Evolutionary conservation across 2,113 vertebrate genomes (phyloP), one percentile per base, ranked within the genome.

Genomic region (Fregetta grallaria): DNA sequence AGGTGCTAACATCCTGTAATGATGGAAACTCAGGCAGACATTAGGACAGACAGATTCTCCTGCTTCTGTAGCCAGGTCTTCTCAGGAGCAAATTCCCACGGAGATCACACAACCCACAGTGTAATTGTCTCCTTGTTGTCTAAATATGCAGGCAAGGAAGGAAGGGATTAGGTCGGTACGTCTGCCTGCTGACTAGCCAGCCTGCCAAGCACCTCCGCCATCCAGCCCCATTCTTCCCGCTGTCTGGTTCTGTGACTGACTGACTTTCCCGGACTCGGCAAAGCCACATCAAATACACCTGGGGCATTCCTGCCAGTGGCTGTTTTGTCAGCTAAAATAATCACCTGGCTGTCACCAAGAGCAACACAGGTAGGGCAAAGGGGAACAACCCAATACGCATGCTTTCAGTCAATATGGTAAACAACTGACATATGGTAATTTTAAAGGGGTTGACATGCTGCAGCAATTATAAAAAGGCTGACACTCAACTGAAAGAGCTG

Each of bases 391-490:
- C 75, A 52, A 9, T 5, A 82, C 9, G 12, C 73, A 45, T 63
- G 76, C 65, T 90, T 90, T 44, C 73, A 23, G 77, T 16, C 6
- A 0, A 38, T 62, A 59, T 1, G n/a, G 81, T 95, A 94, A 96
- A 78, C 65, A 82, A 76, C 65, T 63, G 82, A 52, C 76, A 83
- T 73, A 74, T 7, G 77, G 72, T 72, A 92, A 96, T 97, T 94
- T 91, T 55, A 58, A 90, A 80, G 70, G 66, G 68, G 65, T 1
- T 94, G 73, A 84, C 56, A 82, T 8, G 20, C 73, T 65, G 70
- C 67, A 75, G 91, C 67, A 94, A 77, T 94, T 95, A 92, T 56
- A 44, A 91, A 88, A 92, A 95, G 63, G 68, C 77, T 92, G 89
- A 90, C 68, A 80, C 45, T 91, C 85, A 72, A 77, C 77, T 77